phyloP scores from a whole-genome alignment of 1,140 invertebrate species.

The Drosophila kohkoa region DNA sequence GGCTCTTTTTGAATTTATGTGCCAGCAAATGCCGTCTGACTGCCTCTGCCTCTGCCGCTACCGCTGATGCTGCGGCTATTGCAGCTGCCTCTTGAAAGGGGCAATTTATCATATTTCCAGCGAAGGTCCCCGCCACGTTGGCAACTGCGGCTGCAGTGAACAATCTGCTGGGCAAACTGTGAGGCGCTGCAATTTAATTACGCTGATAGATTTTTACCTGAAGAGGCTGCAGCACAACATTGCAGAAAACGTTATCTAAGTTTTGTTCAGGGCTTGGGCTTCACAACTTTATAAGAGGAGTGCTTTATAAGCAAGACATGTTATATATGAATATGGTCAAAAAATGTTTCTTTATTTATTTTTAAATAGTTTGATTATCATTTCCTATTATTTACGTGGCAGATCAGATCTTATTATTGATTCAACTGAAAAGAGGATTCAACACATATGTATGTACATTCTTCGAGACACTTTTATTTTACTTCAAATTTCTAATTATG shows the following conservation, averaged over 20 bases:
- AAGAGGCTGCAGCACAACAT: constrained; percentile 3
- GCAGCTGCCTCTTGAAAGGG: constrained; percentile 55
- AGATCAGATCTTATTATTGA: too few relatives aligned
- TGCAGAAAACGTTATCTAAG: constrained; percentile 10
- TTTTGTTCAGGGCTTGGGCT: background rate
- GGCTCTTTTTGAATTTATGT: constrained; percentile 65
- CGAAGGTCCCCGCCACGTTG: constrained; percentile 33
- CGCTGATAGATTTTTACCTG: constrained; percentile 47
- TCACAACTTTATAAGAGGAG: background rate
- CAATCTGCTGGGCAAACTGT: constrained; percentile 46
- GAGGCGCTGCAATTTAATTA: constrained; percentile 70
- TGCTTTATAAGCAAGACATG: too few relatives aligned
- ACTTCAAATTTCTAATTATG: too few relatives aligned
- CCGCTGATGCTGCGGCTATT: constrained; percentile 14
- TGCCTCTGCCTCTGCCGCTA: constrained; percentile 22
- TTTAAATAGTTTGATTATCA: too few relatives aligned
- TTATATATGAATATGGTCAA: too few relatives aligned
- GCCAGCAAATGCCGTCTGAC: constrained; percentile 47
- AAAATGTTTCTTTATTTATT: too few relatives aligned
- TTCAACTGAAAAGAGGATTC: too few relatives aligned
- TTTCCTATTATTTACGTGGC: too few relatives aligned
- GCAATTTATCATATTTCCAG: constrained; percentile 78
- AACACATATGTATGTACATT: too few relatives aligned
- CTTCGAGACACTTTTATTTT: too few relatives aligned
- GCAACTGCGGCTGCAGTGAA: constrained; percentile 42